Base-by-base conservation (phyloP, 2,888 invertebrate genomes). In the Acronicta leporina region DNA sequence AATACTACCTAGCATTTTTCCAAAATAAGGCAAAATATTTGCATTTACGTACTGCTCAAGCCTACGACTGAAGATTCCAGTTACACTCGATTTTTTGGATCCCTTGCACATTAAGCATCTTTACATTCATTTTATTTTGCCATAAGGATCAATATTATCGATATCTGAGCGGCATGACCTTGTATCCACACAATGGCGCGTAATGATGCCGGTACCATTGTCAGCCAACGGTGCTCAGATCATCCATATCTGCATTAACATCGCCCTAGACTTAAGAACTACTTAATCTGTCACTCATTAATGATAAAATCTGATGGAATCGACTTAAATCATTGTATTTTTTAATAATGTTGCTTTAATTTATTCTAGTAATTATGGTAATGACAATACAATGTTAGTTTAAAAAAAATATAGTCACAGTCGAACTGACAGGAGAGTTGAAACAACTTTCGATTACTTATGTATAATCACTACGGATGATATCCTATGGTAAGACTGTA, bases 121-220 rank as follows among this genome's bases (percentile, higher is more conserved):
- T 11, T 33, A 6, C 4, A 27, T n/a, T 15, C n/a, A 41, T 59
- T 44, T 62, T 13, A 42, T 44, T 44, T 43, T 13, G 14, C 41
- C 0, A 38, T 42, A 60, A 51, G 52, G 10, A 42, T 54, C 66
- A 66, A 63, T 68, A 33, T 74, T 64, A 65, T 48, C 60, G 53
- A 45, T 27, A 52, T 65, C 56, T 40, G 60, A 57, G 67, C 72
- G 75, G 72, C 49, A 73, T 73, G 75, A 75, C 80, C 80, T 79
- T 81, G 75, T 62, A 45, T 59, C 65, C 65, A 66, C 70, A 85
- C 84, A 88, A 87, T 83, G 79, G 71, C 68, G 53, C 68, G 77
- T 85, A 85, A 85, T 83, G 81, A 81, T 75, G 68, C 65, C 63
- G 65, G 71, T 65, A 54, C 76, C 73, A 83, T 86, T 86, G 82